Evolutionary conservation across 30 jellyfish, hydroid and myxozoan genomes (phyloP).

Genomic region (Rhopilema esculentum): DNA sequence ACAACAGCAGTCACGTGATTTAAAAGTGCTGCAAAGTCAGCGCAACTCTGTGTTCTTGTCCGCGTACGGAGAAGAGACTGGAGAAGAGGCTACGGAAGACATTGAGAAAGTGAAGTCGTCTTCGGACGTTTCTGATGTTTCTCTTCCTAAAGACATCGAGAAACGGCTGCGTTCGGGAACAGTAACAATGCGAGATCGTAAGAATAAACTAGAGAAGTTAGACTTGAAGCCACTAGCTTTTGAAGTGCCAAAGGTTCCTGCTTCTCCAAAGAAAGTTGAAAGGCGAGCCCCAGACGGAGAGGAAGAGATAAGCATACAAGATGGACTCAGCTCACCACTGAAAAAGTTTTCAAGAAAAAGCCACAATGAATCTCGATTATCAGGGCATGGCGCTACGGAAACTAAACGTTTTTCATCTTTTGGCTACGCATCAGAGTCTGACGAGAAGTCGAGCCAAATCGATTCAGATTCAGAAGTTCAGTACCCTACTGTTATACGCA

Average conservation of each 20-base stretch:
- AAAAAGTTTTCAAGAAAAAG: conserved; percentile 6
- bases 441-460: neutral
- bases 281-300: conserved; percentile 76
- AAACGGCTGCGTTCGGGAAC: conserved; percentile 23
- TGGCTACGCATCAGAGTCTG: conserved; percentile 29
- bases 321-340: conserved; percentile 6
- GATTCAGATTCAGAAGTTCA: neutral
- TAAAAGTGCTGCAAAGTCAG: conserved; percentile 40
- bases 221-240: conserved; percentile 65
- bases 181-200: conserved; percentile 49
- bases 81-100: conserved; percentile 29
- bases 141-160: conserved; percentile 26
- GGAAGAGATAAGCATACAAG: conserved; percentile 8
- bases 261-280: conserved; percentile 5
- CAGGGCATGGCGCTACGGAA: neutral
- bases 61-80: conserved; percentile 61
- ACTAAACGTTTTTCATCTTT: conserved; percentile 2
- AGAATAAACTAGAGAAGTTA: conserved; percentile 53
- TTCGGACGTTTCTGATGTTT: conserved; percentile 24
- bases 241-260: conserved; percentile 62
- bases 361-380: conserved; percentile 8
- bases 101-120: neutral
- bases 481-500: conserved; percentile 28
- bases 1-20: conserved; percentile 64
- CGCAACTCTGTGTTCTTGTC: conserved; percentile 12